Base-by-base conservation (phyloP, 2,888 invertebrate species). In the Papilio protenor region DNA sequence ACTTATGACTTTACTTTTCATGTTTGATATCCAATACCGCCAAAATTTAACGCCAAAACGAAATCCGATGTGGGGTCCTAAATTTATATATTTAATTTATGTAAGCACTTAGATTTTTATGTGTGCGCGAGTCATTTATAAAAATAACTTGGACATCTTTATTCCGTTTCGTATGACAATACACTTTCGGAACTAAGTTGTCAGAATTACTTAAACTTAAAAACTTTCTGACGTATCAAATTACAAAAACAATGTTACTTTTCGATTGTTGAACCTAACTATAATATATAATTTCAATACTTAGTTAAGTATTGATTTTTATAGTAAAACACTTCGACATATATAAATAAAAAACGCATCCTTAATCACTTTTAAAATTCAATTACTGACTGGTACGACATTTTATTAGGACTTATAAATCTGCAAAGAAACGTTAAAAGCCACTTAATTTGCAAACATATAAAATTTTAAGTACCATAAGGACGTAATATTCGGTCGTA, bases 11-110 rank as follows among this genome's bases (percentile, higher is more conserved):
- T 83, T 85, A 83, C 79, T 83, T 83, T 82, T 80, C 80, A 80
- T 83, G 82, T 79, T 84, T 83, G 83, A 84, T 85, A 86, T 81
- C 77, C 74, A 80, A 79, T 71, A 76, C 79, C 59, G 73, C 71
- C 47, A 61, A 77, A 76, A 55, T 74, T 74, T 79, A 73, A 74
- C 55, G 73, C 33, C 76, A 78, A 61, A 78, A 59, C 70, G 59
- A 70, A 74, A 45, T 61, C 27, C 73, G 66, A 78, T 72, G 75
- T 66, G 57, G 45, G 73, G 72, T 73, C 66, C 72, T 57, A 78
- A 72, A 55, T 73, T 76, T 78, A 72, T 72, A 64, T 78, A 75
- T 57, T 75, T 57, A 75, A 75, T 69, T 75, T 74, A 74, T 64
- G 66, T 72, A 64, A 72, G 75, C 66, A 75, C 78, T 78, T 73